Conservation (phyloP, 2,888 invertebrate species). For the Harmothoe impar region DNA sequence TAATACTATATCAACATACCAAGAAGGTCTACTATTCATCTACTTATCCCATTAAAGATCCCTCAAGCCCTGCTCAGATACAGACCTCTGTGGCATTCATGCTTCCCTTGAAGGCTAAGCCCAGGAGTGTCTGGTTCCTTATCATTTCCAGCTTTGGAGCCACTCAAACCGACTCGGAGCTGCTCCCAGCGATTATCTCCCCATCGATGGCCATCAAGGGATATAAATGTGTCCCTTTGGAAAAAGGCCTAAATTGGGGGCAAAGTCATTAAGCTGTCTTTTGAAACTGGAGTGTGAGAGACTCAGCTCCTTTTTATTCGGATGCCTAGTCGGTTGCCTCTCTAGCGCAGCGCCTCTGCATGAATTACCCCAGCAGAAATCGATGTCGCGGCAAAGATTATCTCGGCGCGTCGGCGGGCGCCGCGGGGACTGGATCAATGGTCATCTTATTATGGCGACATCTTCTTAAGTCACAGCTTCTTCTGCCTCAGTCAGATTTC, state of each 20-base stretch:
- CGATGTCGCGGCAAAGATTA: constrained; percentile 34
- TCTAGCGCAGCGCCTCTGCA: constrained; percentile 1
- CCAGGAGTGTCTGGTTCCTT: too few species aligned
- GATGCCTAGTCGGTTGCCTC: not conserved
- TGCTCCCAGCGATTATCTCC: constrained; percentile 25
- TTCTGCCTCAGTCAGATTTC: constrained; percentile 18
- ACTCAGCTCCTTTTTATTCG: not conserved
- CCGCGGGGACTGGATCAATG: constrained; percentile 24
- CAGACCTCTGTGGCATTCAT: too few species aligned
- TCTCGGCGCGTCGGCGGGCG: not conserved
- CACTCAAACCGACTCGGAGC: not conserved
- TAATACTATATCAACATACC: too few species aligned
- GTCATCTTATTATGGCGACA: constrained; percentile 48
- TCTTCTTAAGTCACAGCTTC: constrained; percentile 42
- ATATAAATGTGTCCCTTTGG: constrained; percentile 40
- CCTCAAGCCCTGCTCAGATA: too few species aligned
- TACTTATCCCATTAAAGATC: too few species aligned
- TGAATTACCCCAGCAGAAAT: constrained; percentile 18
- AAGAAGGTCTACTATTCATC: too few species aligned
- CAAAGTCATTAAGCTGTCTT: constrained; percentile 55
- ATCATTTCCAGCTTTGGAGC: not conserved
- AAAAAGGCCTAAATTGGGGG: constrained; percentile 46
- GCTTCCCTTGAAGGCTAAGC: too few species aligned
- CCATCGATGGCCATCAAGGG: constrained; percentile 28
- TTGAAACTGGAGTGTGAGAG: constrained; percentile 57